Conservation (phyloP, 2,888 invertebrate genomes). For the Micoletzkya japonica region DNA sequence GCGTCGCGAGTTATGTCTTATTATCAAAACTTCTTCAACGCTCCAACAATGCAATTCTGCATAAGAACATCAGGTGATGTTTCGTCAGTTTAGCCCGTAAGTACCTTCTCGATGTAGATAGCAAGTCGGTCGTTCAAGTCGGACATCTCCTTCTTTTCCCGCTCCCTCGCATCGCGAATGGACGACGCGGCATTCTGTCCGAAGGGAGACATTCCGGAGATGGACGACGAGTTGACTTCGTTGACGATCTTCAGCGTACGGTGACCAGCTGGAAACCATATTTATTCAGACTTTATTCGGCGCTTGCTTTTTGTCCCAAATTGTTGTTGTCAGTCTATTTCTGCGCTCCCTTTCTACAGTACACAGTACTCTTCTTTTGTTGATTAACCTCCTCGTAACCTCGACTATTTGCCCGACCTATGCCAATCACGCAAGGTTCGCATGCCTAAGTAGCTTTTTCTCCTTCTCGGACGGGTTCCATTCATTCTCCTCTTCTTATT, state of each 20-base stretch:
- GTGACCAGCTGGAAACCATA: conserved; percentile 33
- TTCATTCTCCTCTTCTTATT: too few species aligned
- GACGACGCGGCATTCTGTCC: conserved; percentile 63
- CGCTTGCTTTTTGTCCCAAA: too few species aligned
- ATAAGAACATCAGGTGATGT: background rate
- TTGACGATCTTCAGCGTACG: conserved; percentile 52
- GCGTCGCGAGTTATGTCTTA: background rate
- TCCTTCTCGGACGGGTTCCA: too few species aligned
- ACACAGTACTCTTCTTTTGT: too few species aligned
- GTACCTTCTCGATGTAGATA: conserved; percentile 68
- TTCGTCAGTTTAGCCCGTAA: conserved; percentile 8
- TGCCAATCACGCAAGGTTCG: too few species aligned
- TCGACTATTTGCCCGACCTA: too few species aligned
- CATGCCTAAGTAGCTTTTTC: too few species aligned
- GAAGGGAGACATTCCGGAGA: conserved; percentile 47
- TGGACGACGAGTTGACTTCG: conserved; percentile 41
- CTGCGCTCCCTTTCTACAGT: too few species aligned
- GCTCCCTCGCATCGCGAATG: conserved; percentile 65
- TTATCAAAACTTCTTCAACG: background rate
- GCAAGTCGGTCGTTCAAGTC: conserved; percentile 69
- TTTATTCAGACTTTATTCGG: background rate
- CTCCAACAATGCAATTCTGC: background rate
- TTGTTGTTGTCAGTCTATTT: too few species aligned
- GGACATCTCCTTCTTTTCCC: conserved; percentile 69
- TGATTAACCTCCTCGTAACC: too few species aligned